These are phyloP conservation scores for Arothron firmamentum DNA, from an alignment of 2,113 vertebrate species.

Conservation along the genomic window DNA sequence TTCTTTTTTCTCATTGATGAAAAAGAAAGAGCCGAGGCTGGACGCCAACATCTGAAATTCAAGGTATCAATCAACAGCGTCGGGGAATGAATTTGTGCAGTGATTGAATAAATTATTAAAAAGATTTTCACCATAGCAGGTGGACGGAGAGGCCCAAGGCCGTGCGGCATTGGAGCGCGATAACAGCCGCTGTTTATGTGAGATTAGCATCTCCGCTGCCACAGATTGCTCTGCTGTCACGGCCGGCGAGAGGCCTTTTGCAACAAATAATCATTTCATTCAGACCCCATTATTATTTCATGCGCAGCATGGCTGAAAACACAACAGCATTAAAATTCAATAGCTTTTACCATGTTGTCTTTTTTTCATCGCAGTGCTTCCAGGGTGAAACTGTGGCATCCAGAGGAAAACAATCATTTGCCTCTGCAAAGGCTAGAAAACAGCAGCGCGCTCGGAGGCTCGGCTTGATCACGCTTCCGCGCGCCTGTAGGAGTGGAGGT, in stretches of 20 bases:
- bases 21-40: slow-evolving; percentile 7
- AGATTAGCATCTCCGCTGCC: slow-evolving; percentile 38
- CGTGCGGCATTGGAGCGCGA: not conserved
- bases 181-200: slow-evolving; percentile 16
- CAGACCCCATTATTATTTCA: slow-evolving; percentile 57
- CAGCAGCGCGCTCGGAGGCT: slow-evolving; percentile 3
- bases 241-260: slow-evolving; percentile 14
- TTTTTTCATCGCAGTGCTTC: slow-evolving; percentile 8
- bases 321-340: slow-evolving; percentile 43
- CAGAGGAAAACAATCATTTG: slow-evolving; percentile 34
- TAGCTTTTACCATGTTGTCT: slow-evolving; percentile 23
- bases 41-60: slow-evolving; percentile 52
- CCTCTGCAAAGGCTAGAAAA: slow-evolving; percentile 7
- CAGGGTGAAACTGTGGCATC: slow-evolving; percentile 28
- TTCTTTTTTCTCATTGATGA: no score
- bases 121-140: slow-evolving; percentile 51
- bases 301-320: slow-evolving; percentile 14
- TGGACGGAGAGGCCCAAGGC: slow-evolving; percentile 25
- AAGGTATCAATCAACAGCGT: slow-evolving; percentile 57
- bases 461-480: not conserved
- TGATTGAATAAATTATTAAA: slow-evolving; percentile 63
- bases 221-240: slow-evolving; percentile 11
- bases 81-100: slow-evolving; percentile 48
- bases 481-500: slow-evolving; percentile 19
- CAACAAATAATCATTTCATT: slow-evolving; percentile 44